A percentile compares a stretch with the other conserved stretches of the same genome.
Evolutionary conservation across 2,797 vertebrate species (phyloP).

Genomic region (Paedocypris micromegethes): DNA sequence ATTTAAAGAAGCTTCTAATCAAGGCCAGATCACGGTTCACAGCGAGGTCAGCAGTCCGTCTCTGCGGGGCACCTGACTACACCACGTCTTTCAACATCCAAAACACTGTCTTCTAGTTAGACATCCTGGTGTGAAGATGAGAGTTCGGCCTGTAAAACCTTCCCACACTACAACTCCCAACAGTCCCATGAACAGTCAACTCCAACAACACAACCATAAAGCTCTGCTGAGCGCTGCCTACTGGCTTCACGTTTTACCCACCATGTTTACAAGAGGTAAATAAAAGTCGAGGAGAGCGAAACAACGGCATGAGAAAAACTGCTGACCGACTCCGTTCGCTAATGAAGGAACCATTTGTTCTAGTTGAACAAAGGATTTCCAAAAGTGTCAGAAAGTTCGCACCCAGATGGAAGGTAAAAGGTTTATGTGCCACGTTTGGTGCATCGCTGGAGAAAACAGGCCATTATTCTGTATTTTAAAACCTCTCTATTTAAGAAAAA

Average conservation of each 20-base stretch:
- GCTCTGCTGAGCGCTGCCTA: conserved; percentile 28
- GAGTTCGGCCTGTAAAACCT: conserved; percentile 22
- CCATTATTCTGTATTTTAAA: too few relatives aligned
- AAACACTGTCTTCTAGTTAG: conserved; percentile 28
- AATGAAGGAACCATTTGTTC: conserved; percentile 50
- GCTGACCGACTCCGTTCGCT: conserved; percentile 37
- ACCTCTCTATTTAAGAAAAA: too few relatives aligned
- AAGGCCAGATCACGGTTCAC: conserved; percentile 56
- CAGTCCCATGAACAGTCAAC: conserved; percentile 10
- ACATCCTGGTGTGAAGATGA: conserved; percentile 45
- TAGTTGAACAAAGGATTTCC: conserved; percentile 36
- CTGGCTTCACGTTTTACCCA: conserved; percentile 41
- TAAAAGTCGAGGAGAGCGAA: conserved; percentile 43
- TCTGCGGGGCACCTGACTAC: conserved; percentile 40
- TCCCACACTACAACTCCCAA: neutral
- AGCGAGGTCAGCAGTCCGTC: conserved; percentile 49
- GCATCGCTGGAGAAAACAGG: neutral
- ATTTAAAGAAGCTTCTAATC: conserved; percentile 58
- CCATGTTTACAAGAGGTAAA: conserved; percentile 43
- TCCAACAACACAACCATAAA: conserved; percentile 28
- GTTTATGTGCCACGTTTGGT: conserved; percentile 19
- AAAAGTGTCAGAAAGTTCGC: conserved; percentile 40
- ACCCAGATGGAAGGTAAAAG: conserved; percentile 40
- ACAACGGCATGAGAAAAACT: conserved; percentile 23
- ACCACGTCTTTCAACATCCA: conserved; percentile 31